Percentiles rank a stretch among this genome's conserved stretches.
Conservation (phyloP, 2,888 invertebrate genomes). For the Diarsia dahlii region DNA sequence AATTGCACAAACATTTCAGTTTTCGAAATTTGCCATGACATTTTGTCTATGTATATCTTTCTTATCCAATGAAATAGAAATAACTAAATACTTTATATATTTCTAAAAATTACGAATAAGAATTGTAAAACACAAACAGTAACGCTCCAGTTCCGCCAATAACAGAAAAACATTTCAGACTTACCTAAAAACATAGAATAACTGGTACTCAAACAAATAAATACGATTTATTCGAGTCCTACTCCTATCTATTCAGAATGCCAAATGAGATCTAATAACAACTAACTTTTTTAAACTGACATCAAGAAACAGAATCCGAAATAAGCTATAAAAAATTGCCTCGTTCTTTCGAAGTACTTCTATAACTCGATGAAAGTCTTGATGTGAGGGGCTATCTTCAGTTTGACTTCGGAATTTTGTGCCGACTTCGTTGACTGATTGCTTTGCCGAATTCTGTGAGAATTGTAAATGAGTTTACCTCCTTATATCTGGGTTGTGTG, state of each 20-base stretch:
- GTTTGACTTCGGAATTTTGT: slow-evolving; percentile 69
- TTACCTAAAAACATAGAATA: slow-evolving; percentile 1
- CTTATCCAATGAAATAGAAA: background rate
- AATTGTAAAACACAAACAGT: background rate
- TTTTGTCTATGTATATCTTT: too few relatives aligned
- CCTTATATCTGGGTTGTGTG: slow-evolving; percentile 29
- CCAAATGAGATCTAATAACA: slow-evolving; percentile 49
- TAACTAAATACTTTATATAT: background rate
- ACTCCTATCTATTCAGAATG: slow-evolving; percentile 27
- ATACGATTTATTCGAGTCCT: background rate
- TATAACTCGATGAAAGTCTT: slow-evolving; percentile 74
- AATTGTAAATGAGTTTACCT: slow-evolving; percentile 62
- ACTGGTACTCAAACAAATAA: slow-evolving; percentile 13
- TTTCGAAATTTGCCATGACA: too few relatives aligned
- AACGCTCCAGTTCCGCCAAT: background rate
- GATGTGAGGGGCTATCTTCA: slow-evolving; percentile 66
- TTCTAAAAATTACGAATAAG: background rate
- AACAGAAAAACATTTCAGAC: background rate
- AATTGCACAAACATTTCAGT: too few relatives aligned
- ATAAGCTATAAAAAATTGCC: slow-evolving; percentile 72
- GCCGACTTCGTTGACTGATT: slow-evolving; percentile 69
- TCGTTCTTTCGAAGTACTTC: slow-evolving; percentile 70
- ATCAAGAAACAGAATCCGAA: slow-evolving; percentile 70
- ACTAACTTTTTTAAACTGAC: slow-evolving; percentile 55
- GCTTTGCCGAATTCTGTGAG: slow-evolving; percentile 60